These are phyloP conservation scores for Ceyx margarethae DNA, from an alignment of 2,113 vertebrate genomes.

Conservation along the genomic window DNA sequence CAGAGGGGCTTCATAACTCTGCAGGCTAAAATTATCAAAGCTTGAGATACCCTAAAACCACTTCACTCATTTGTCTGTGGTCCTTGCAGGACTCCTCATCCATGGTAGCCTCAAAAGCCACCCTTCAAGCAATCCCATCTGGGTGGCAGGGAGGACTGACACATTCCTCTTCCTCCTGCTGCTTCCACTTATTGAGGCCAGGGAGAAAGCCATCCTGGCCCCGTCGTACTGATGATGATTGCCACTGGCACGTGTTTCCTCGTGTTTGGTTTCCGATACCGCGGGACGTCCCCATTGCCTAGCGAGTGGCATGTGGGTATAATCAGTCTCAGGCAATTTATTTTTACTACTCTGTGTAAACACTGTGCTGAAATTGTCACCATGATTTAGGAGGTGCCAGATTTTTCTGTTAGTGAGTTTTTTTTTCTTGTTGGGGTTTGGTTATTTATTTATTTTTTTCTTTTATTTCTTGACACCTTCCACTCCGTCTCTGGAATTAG, in stretches of 20 bases:
- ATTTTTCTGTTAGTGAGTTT: neutral
- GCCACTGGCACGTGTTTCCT: neutral
- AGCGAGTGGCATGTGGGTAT: neutral
- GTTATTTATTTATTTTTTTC: too few relatives aligned
- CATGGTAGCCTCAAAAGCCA: neutral
- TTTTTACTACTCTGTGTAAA: conserved; percentile 26
- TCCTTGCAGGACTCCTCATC: neutral
- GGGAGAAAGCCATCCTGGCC: neutral
- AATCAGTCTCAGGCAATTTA: conserved; percentile 50
- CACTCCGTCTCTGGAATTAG: neutral
- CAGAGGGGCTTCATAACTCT: neutral
- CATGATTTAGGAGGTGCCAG: neutral
- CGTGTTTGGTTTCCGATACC: rapidly evolving
- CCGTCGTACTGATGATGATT: neutral
- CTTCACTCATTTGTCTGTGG: rapidly evolving
- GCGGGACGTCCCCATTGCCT: neutral
- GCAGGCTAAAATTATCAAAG: neutral
- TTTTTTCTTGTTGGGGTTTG: neutral
- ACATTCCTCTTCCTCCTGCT: neutral
- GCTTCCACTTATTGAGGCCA: neutral
- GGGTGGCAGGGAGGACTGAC: neutral
- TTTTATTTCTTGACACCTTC: neutral
- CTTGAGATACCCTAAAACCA: neutral
- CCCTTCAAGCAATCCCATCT: rapidly evolving
- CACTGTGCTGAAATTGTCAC: conserved; percentile 1